These are phyloP conservation scores for Ametastegia equiseti DNA, from an alignment of 2,888 invertebrate species.

Conservation along the genomic window DNA sequence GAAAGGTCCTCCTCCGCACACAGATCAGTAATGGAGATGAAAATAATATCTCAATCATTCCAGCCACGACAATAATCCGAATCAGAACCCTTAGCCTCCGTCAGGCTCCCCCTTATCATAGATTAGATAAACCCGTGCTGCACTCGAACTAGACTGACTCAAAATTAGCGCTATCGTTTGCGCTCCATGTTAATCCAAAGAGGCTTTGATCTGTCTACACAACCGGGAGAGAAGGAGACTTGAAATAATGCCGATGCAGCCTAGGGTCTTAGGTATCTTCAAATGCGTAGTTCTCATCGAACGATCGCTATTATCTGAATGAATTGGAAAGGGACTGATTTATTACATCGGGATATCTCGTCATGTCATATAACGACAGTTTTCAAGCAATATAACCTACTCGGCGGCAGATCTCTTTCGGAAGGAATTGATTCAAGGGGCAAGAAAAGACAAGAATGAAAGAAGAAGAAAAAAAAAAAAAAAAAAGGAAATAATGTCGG, in stretches of 20 bases:
- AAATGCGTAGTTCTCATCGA: background rate
- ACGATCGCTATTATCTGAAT: background rate
- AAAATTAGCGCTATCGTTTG: slow-evolving; percentile 23
- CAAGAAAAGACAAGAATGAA: background rate
- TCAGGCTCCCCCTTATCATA: background rate
- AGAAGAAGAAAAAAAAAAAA: background rate
- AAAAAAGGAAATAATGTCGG: background rate
- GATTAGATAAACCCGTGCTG: slow-evolving; percentile 30
- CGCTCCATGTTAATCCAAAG: background rate
- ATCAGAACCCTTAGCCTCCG: slow-evolving; percentile 5
- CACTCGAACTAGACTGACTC: background rate
- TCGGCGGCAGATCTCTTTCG: background rate
- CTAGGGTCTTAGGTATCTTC: background rate
- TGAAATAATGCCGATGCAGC: background rate
- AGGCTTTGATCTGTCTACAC: slow-evolving; percentile 16
- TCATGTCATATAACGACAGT: background rate
- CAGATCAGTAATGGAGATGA: slow-evolving; percentile 13
- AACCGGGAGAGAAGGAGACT: background rate
- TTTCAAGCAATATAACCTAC: too few relatives aligned
- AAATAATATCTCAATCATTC: slow-evolving; percentile 39
- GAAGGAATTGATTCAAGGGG: background rate
- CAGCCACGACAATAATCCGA: slow-evolving; percentile 23
- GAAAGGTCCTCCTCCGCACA: too few relatives aligned
- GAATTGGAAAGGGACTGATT: background rate
- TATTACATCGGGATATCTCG: background rate